Conservation (phyloP, 2,888 invertebrate genomes). For the Microdon myrmicae region DNA sequence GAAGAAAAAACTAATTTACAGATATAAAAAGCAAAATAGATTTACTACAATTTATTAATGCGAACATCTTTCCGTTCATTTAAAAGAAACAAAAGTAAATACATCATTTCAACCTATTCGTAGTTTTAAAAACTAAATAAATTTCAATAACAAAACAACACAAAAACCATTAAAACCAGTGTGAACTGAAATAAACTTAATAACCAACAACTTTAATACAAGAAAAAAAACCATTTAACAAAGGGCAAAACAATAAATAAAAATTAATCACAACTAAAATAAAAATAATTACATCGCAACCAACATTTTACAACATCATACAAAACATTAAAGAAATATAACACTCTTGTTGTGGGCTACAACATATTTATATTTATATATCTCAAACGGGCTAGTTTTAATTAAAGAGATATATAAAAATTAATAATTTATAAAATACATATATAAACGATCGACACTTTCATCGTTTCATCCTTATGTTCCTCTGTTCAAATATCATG, state of each 20-base stretch:
- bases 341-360: constrained; percentile 47
- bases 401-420: constrained; percentile 13
- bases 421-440: constrained; percentile 3
- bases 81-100: too few relatives aligned
- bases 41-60: too few relatives aligned
- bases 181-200: constrained; percentile 7
- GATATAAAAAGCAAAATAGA: too few relatives aligned
- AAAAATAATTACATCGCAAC: constrained; percentile 29
- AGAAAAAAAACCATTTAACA: constrained; percentile 13
- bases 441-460: constrained; percentile 29
- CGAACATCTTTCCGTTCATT: too few relatives aligned
- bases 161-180: constrained; percentile 5
- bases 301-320: constrained; percentile 29
- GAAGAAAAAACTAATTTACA: too few relatives aligned
- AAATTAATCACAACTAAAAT: constrained; percentile 7
- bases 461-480: constrained; percentile 19
- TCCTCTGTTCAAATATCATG: constrained; percentile 22
- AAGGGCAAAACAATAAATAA: too few relatives aligned
- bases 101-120: too few relatives aligned
- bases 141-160: constrained; percentile 4
- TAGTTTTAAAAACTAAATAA: too few relatives aligned
- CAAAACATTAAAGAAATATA: too few relatives aligned
- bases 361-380: constrained; percentile 31
- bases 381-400: constrained; percentile 40
- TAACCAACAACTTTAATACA: constrained; percentile 30